Base-by-base conservation (phyloP, 1,140 invertebrate species). In the Aleiodes sp. region DNA sequence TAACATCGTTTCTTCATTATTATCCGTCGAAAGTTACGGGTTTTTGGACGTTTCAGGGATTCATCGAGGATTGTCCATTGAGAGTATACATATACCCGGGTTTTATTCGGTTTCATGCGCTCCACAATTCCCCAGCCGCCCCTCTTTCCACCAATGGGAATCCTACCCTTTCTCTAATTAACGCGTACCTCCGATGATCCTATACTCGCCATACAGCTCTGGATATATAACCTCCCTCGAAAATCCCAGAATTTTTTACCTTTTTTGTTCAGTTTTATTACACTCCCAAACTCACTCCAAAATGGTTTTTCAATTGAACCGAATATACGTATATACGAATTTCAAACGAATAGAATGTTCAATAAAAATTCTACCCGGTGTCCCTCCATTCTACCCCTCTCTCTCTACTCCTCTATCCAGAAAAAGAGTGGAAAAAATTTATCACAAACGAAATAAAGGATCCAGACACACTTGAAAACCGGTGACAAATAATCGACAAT, bases 91-190 rank as follows among this genome's bases (percentile, higher is more conserved):
- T 24, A 52, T 52, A 52, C 21, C 46, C 19, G 10, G 46, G 26
- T 52, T 29, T 59, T 59, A 29, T 59, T 59, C n/a, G 28, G 28
- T 59, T 59, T 59, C 26, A 16, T 59, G 24, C n/a, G 39, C 9
- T 1, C 9, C 39, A 41, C n/a, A 59, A 31, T 29, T 26, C 46
- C 29, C 16, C 31, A 33, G 60, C n/a, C 33, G 37, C 26, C 37
- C 6, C 37, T 62, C 31, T 33, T 62, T 19, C 33, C 16, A 16
- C 8, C 21, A 52, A 39, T 35, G 46, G 46, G 52, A 39, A 56
- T 63, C 57, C 65, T 35, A 66, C 64, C 70, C 64, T 71, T 71
- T 71, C 41, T 59, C 65, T 67, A 71, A 71, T 71, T 71, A 67
- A 63, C 57, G 62, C 41, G 10, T 62, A 67, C 24, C 31, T 60